phyloP scores from a whole-genome alignment of 2,113 vertebrate genomes.

The Ginglymostoma cirratum region DNA sequence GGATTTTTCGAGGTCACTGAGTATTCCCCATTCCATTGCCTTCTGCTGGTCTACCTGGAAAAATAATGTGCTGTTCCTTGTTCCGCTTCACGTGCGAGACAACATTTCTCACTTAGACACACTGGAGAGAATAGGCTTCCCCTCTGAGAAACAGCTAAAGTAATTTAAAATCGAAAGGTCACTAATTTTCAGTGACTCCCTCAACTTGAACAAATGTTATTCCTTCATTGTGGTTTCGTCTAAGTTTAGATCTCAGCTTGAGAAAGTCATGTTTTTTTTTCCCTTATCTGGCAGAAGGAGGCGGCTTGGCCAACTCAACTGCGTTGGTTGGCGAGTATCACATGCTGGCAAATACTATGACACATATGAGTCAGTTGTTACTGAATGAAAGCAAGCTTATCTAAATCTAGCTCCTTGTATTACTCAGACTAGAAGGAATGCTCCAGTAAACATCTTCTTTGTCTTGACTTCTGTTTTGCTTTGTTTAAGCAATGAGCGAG shows the following conservation, averaged over 20 bases:
- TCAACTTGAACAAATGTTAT: slow-evolving; percentile 9
- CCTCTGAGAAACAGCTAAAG: background rate
- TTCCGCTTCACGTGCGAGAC: background rate
- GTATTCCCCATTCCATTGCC: slow-evolving; percentile 3
- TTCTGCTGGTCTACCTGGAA: background rate
- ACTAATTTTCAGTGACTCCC: slow-evolving; percentile 23
- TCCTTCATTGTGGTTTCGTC: background rate
- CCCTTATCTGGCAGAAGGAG: background rate
- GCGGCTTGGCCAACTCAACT: background rate
- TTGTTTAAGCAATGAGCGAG: background rate
- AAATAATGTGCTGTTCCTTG: background rate
- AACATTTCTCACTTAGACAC: background rate
- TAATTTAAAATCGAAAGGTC: slow-evolving; percentile 21
- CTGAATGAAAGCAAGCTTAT: background rate
- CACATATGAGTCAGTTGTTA: background rate
- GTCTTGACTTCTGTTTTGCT: too few relatives aligned
- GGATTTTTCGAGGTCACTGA: background rate
- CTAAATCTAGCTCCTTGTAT: background rate
- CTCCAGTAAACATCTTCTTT: background rate
- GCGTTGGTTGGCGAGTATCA: background rate
- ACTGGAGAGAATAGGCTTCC: background rate
- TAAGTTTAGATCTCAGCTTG: background rate
- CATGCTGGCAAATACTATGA: background rate
- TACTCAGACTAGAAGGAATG: background rate
- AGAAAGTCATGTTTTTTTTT: background rate